These are phyloP conservation scores for Melanotus villosus DNA, from an alignment of 2,888 invertebrate genomes.

Conservation along the genomic window DNA sequence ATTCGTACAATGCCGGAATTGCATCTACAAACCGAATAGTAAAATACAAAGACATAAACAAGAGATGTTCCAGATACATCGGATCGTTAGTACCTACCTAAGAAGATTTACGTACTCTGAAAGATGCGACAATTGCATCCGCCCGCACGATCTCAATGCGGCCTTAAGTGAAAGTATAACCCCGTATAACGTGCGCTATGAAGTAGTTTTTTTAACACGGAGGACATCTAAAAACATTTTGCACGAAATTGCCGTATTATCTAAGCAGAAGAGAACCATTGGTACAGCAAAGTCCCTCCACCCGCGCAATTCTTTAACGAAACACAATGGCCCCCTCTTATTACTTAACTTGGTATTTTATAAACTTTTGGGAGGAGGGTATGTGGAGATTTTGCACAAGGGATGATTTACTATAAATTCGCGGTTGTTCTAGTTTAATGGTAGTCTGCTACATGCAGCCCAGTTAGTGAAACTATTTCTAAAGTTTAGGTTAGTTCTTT, in stretches of 20 bases:
- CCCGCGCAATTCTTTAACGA: conserved; percentile 17
- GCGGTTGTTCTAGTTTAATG: not conserved
- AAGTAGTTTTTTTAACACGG: conserved; percentile 23
- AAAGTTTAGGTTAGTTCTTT: conserved; percentile 1
- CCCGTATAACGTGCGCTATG: conserved; percentile 24
- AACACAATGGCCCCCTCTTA: conserved; percentile 31
- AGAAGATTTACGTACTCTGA: not conserved
- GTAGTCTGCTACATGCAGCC: conserved; percentile 21
- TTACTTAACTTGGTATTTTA: conserved; percentile 1
- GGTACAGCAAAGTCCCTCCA: conserved; percentile 17
- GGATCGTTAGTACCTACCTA: not conserved
- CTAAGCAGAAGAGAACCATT: conserved; percentile 22
- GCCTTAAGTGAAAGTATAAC: conserved; percentile 31
- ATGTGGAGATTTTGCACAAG: conserved; percentile 18
- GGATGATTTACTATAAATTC: conserved; percentile 40
- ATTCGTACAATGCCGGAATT: too few relatives aligned
- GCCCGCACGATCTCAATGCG: conserved; percentile 3
- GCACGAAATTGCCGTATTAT: conserved; percentile 41
- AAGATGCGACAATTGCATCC: conserved; percentile 15
- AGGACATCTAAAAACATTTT: conserved; percentile 35
- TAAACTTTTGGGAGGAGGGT: conserved; percentile 21
- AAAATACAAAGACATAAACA: too few relatives aligned
- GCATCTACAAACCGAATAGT: too few relatives aligned
- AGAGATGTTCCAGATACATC: too few relatives aligned
- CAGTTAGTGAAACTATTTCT: conserved; percentile 5